These are phyloP conservation scores for Octodonta nipae DNA, from an alignment of 2,888 invertebrate species.

Conservation along the genomic window DNA sequence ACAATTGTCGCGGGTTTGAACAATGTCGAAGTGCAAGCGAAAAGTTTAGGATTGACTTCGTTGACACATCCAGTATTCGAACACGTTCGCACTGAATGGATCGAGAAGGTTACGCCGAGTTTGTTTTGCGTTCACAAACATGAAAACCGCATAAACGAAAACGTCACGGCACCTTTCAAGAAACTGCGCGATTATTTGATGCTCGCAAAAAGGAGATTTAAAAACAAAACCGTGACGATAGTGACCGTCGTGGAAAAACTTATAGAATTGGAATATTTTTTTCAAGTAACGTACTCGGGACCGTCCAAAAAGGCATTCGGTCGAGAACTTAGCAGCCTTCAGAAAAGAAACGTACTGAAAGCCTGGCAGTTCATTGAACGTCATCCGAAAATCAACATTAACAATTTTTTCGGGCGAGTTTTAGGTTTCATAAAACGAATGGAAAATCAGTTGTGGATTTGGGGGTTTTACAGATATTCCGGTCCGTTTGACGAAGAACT, in stretches of 20 bases:
- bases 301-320: too few relatives aligned
- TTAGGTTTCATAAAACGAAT: constrained; percentile 32
- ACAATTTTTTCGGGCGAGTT: constrained; percentile 30
- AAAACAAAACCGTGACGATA: constrained; percentile 18
- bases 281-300: not conserved
- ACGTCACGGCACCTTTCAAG: constrained; percentile 32
- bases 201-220: constrained; percentile 24
- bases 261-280: constrained; percentile 29
- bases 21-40: constrained; percentile 28
- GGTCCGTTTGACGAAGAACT: constrained; percentile 25
- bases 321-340: constrained; percentile 29
- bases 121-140: constrained; percentile 30
- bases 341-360: constrained; percentile 30
- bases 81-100: constrained; percentile 27
- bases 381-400: constrained; percentile 32
- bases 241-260: constrained; percentile 27
- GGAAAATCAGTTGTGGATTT: constrained; percentile 35
- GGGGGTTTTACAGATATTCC: constrained; percentile 30
- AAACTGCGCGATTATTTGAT: constrained; percentile 29
- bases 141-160: constrained; percentile 32
- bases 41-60: constrained; percentile 20
- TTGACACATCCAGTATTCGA: constrained; percentile 23
- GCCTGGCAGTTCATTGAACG: constrained; percentile 32
- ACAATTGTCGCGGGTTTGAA: constrained; percentile 29
- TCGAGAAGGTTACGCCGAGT: constrained; percentile 28